These are phyloP conservation scores for Hylyphantes graminicola DNA, from an alignment of 1,140 invertebrate genomes.

Conservation along the genomic window DNA sequence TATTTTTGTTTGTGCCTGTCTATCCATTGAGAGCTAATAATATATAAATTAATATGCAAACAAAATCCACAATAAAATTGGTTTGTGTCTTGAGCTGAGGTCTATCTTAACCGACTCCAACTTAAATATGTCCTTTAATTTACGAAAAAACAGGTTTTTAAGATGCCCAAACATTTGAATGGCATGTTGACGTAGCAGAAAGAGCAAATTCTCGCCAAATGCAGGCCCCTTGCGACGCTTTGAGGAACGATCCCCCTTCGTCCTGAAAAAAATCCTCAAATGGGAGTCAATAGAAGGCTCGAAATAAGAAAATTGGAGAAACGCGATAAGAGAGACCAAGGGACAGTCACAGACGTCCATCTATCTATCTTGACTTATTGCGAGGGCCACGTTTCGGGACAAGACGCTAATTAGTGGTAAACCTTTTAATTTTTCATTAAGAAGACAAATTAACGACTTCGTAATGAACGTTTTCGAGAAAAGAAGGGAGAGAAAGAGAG, in stretches of 20 bases:
- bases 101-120: too few species aligned
- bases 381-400: conserved; percentile 58
- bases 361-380: conserved; percentile 60
- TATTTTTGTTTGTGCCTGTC: too few species aligned
- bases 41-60: too few species aligned
- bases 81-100: too few species aligned
- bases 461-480: conserved; percentile 59
- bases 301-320: conserved; percentile 56
- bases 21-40: too few species aligned
- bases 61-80: too few species aligned
- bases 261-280: too few species aligned
- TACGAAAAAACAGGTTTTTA: too few species aligned
- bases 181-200: not conserved
- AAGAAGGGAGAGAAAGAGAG: conserved; percentile 42
- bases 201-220: conserved; percentile 44
- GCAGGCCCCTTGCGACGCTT: not conserved
- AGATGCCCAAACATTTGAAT: too few species aligned
- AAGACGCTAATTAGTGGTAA: conserved; percentile 62
- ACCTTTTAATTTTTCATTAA: conserved; percentile 62
- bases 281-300: conserved; percentile 19
- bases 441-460: conserved; percentile 61
- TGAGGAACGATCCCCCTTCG: not conserved
- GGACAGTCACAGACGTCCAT: conserved; percentile 52
- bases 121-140: too few species aligned
- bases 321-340: conserved; percentile 52